Conservation (phyloP, 2,888 invertebrate genomes). For the Drosophila subsilvestris region DNA sequence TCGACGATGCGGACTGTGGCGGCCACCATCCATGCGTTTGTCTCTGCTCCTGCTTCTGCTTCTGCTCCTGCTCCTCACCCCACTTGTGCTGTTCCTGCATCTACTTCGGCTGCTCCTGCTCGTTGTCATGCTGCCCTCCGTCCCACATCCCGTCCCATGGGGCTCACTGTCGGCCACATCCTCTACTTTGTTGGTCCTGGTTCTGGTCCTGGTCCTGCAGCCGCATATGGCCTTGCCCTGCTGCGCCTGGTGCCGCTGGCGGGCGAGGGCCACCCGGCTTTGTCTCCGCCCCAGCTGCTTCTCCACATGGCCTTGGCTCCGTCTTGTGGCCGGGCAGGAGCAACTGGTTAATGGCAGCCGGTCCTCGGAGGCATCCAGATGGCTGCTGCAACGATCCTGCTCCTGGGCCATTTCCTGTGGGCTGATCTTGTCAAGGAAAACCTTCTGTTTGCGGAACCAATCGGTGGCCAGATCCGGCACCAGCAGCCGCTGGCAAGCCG, state of each 20-base stretch:
- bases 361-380: not conserved
- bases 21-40: too few relatives aligned
- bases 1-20: not conserved
- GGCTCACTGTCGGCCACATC: too few relatives aligned
- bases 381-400: not conserved
- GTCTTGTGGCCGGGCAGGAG: not conserved
- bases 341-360: not conserved
- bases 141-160: not conserved
- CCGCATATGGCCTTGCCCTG: too few relatives aligned
- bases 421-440: slow-evolving; percentile 48
- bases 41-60: not conserved
- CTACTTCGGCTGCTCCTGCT: too few relatives aligned
- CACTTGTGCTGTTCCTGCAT: not conserved
- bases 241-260: too few relatives aligned
- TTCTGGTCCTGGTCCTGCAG: too few relatives aligned
- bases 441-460: slow-evolving; percentile 71
- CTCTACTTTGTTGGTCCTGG: too few relatives aligned
- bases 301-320: not conserved
- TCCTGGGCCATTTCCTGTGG: slow-evolving; percentile 23
- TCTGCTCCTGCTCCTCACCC: not conserved
- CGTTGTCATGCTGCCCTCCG: not conserved
- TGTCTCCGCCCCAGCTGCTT: too few relatives aligned
- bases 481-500: slow-evolving; percentile 53
- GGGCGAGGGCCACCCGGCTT: too few relatives aligned
- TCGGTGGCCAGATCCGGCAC: slow-evolving; percentile 71